Percentiles rank a stretch among this genome's conserved stretches.
phyloP scores from a whole-genome alignment of 2,888 invertebrate species.

The Encarsia formosa region DNA sequence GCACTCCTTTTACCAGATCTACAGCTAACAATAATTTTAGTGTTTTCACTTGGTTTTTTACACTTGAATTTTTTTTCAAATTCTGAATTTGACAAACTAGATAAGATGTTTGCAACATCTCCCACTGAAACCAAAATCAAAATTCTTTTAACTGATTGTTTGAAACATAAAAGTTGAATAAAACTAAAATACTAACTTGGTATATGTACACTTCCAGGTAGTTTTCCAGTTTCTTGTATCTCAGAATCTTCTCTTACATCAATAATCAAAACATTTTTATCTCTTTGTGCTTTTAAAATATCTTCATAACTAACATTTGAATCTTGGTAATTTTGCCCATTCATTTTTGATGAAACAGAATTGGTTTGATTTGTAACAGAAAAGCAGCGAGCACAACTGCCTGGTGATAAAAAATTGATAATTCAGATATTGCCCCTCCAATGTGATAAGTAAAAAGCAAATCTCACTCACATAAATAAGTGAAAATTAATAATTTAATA shows the following conservation, averaged over 20 bases:
- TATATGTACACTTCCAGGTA: constrained; percentile 73
- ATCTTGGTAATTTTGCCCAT: constrained; percentile 29
- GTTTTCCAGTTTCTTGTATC: constrained; percentile 64
- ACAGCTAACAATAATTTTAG: constrained; percentile 67
- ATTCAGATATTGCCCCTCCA: too few relatives aligned
- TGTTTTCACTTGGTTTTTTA: constrained; percentile 58
- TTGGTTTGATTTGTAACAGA: neutral
- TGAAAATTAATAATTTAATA: neutral
- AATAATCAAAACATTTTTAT: constrained; percentile 58
- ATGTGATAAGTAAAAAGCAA: too few relatives aligned
- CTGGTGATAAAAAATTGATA: too few relatives aligned
- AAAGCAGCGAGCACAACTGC: neutral
- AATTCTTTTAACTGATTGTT: neutral
- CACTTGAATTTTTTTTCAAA: constrained; percentile 59
- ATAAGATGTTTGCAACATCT: constrained; percentile 52
- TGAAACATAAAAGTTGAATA: neutral
- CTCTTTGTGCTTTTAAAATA: constrained; percentile 49
- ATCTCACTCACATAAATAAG: neutral
- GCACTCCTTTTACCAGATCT: constrained; percentile 64
- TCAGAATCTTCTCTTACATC: constrained; percentile 76
- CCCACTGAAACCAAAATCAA: constrained; percentile 53
- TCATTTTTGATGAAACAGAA: constrained; percentile 24
- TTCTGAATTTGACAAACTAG: constrained; percentile 52
- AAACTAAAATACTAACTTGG: constrained; percentile 57
- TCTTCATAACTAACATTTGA: constrained; percentile 37